A percentile compares a stretch with the other conserved stretches of the same genome.
Evolutionary conservation across 2,797 vertebrate genomes (phyloP).

Genomic region (Melanotaenia parkinsoni): DNA sequence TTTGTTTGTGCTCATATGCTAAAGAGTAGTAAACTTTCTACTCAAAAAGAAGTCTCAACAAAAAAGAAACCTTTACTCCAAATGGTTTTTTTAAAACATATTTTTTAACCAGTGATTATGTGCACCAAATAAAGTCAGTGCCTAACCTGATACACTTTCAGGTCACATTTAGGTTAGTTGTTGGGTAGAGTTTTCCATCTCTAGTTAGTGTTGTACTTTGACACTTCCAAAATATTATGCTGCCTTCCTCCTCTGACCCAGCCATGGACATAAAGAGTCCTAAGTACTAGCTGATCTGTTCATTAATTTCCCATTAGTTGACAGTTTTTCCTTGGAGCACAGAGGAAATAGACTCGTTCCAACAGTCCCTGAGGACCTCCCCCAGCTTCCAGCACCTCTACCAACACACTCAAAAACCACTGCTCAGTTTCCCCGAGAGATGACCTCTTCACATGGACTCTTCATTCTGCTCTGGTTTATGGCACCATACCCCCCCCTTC

Average conservation of each 20-base stretch:
- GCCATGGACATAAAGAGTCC: conserved; percentile 43
- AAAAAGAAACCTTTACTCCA: no score
- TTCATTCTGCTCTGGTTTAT: conserved; percentile 78
- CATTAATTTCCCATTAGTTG: conserved; percentile 77
- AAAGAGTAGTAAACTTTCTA: neutral
- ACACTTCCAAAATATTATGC: conserved; percentile 58
- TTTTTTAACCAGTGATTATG: neutral
- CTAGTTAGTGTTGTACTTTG: conserved; percentile 42
- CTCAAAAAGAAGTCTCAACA: no score
- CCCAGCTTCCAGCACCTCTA: conserved; percentile 24
- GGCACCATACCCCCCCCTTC: conserved; percentile 56
- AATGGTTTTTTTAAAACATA: neutral
- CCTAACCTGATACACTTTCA: neutral
- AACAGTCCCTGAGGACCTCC: conserved; percentile 57
- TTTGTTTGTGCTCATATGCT: neutral
- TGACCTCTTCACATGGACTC: conserved; percentile 76
- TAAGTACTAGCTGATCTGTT: conserved; percentile 58
- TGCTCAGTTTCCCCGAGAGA: conserved; percentile 64
- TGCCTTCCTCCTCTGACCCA: conserved; percentile 19
- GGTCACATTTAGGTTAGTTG: neutral
- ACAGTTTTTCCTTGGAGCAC: conserved; percentile 61
- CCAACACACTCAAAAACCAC: conserved; percentile 38
- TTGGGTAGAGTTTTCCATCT: neutral
- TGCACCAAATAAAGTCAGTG: neutral
- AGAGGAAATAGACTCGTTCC: conserved; percentile 59